Evolutionary conservation across 1,140 invertebrate species (phyloP).

Genomic region (Musca domestica): DNA sequence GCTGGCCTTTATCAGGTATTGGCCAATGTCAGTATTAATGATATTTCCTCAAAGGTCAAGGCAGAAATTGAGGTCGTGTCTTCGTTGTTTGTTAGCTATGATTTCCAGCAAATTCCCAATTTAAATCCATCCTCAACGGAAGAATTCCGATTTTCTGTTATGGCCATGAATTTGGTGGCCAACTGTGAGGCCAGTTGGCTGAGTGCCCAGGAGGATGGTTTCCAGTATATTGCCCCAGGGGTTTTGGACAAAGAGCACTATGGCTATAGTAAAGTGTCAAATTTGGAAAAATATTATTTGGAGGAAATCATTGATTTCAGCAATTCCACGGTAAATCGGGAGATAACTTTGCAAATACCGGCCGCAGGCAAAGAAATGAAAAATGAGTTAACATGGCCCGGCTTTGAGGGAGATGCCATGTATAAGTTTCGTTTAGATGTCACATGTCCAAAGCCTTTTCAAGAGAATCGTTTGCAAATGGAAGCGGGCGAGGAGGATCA

Average conservation of each 20-base stretch:
- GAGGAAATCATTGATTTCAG: conserved; percentile 12
- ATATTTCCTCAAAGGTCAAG: neutral
- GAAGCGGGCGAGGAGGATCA: neutral
- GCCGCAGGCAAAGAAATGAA: neutral
- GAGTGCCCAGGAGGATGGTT: conserved; percentile 17
- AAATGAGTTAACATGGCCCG: conserved; percentile 2
- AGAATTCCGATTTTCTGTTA: conserved; percentile 5
- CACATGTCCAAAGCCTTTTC: conserved; percentile 1
- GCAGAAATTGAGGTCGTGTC: conserved; percentile 16
- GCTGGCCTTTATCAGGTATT: neutral
- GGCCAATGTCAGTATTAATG: conserved; percentile 11
- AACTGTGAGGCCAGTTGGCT: conserved; percentile 17
- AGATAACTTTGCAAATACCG: conserved; percentile 9
- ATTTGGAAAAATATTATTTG: conserved; percentile 18
- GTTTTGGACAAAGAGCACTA: conserved; percentile 4
- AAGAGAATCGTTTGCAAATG: neutral
- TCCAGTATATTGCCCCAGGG: neutral
- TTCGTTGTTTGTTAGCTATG: conserved; percentile 14
- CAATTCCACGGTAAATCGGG: conserved; percentile 12
- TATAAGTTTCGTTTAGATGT: conserved; percentile 24
- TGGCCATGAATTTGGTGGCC: conserved; percentile 8
- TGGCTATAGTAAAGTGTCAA: conserved; percentile 10
- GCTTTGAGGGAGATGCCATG: conserved; percentile 9
- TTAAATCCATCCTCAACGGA: conserved; percentile 9
- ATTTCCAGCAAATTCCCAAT: conserved; percentile 13